A percentile compares a stretch with the other conserved stretches of the same genome.
Conservation (phyloP, 1,140 invertebrate species). For the Zaprionus capensis region DNA sequence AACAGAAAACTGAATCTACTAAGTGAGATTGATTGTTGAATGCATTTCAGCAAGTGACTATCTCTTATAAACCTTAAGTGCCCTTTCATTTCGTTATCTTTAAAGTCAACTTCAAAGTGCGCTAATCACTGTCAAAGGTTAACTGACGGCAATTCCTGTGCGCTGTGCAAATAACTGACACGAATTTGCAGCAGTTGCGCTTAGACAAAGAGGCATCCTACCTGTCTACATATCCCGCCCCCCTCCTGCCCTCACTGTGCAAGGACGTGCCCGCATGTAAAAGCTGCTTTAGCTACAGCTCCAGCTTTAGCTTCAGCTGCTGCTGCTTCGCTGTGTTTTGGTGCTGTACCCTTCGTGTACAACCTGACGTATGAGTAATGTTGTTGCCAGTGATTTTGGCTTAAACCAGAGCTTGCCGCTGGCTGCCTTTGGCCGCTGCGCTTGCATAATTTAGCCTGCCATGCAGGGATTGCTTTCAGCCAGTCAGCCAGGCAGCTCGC, state of each 20-base stretch:
- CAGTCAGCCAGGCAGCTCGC: constrained; percentile 24
- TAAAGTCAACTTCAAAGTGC: constrained; percentile 16
- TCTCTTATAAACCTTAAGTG: background rate
- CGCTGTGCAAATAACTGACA: constrained; percentile 22
- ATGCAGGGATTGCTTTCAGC: constrained; percentile 51
- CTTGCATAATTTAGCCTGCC: constrained; percentile 73
- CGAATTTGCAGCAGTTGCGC: constrained; percentile 19
- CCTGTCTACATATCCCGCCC: background rate
- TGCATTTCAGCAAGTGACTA: background rate
- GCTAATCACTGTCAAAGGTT: constrained; percentile 55
- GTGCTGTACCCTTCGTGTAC: constrained; percentile 43
- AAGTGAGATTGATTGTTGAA: background rate
- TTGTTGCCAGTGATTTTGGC: constrained; percentile 78
- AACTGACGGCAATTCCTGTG: constrained; percentile 4
- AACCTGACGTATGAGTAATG: constrained; percentile 79
- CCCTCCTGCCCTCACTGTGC: background rate
- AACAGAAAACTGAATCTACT: too few relatives aligned
- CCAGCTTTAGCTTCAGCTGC: constrained; percentile 20
- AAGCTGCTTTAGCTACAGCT: constrained; percentile 3
- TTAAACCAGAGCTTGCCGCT: constrained; percentile 58
- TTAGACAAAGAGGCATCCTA: background rate
- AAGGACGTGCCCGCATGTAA: constrained; percentile 48
- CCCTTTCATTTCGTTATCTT: background rate
- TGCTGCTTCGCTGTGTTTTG: constrained; percentile 9
- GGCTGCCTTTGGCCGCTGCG: constrained; percentile 41